Evolutionary conservation across 2,888 invertebrate species (phyloP), one percentile per base, ranked within the genome.

Genomic region (Ophraella communa): DNA sequence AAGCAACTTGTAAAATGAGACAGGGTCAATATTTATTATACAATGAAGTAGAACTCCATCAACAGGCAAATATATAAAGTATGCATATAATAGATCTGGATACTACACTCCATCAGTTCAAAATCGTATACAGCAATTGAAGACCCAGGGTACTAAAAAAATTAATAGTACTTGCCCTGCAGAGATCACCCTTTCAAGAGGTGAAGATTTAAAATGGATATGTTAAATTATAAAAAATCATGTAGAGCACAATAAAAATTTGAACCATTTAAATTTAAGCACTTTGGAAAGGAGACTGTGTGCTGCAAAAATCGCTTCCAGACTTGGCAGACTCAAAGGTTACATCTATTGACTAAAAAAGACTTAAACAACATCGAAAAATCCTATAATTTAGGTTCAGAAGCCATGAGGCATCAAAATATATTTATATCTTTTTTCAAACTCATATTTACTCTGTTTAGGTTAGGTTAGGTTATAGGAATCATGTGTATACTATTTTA

Each of bases 301-400:
- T 18, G 66, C 68, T 20, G 35, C 2, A 20, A 58, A 68, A 62
- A 66, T 68, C 17, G 49, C 64, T 39, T 11, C 17, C n/a, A n/a
- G n/a, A n/a, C n/a, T n/a, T n/a, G n/a, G n/a, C n/a, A n/a, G n/a
- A n/a, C n/a, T n/a, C 56, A 65, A 27, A 33, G 71, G 30, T 30
- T 64, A 27, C 65, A 67, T 53, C 35, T 70, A 11, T 23, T 68
- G 21, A 68, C 63, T 14, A 58, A 21, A 67, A 66, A 68, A 52
- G 71, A 70, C 47, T 44, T 71, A 8, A 44, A 53, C 30, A 71
- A 70, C 53, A 71, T 71, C 23, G 64, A 68, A 62, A 17, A 14
- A n/a, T 44, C 27, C 10, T 68, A 52, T 18, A 65, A 69, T 53
- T 65, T 71, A 44, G 8, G 30, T 7, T 42, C 33, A 7, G 27